Evolutionary conservation across 2,113 vertebrate genomes (phyloP).

Genomic region (Tringa solitaria): DNA sequence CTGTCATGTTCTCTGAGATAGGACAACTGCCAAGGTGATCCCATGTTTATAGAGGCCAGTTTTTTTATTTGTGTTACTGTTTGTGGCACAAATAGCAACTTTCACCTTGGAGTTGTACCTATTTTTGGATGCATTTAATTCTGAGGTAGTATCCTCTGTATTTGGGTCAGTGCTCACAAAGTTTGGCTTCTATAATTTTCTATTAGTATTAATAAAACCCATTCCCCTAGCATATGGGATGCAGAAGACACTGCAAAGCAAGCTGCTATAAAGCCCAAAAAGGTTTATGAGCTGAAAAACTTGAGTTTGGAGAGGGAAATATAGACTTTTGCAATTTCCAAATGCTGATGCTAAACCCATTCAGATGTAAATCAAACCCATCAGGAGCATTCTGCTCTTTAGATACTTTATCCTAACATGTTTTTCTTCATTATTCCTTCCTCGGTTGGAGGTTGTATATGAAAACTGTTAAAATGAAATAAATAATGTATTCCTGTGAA

Average conservation of each 20-base stretch:
- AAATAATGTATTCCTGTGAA: background rate
- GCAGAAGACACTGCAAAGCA: conserved; percentile 50
- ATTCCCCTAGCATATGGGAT: conserved; percentile 14
- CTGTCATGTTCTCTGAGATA: background rate
- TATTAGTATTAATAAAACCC: conserved; percentile 14
- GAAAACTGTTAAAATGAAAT: conserved; percentile 14
- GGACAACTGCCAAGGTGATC: background rate
- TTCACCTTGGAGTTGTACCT: background rate
- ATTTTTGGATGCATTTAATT: background rate
- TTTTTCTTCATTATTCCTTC: conserved; percentile 2
- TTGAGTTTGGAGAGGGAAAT: conserved; percentile 22
- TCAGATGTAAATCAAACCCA: conserved; percentile 33
- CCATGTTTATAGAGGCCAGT: background rate
- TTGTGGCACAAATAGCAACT: conserved; percentile 3
- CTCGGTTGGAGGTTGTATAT: background rate
- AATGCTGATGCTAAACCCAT: conserved; percentile 35
- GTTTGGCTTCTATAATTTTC: background rate
- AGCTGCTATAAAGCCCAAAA: conserved; percentile 36
- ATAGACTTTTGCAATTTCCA: conserved; percentile 10
- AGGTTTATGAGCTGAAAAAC: conserved; percentile 60
- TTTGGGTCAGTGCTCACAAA: background rate
- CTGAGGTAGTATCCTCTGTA: background rate
- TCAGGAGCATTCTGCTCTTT: background rate
- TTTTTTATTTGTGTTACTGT: background rate
- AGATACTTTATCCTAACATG: background rate